Evolutionary conservation across 2,797 vertebrate genomes (phyloP).

Genomic region (Notolabrus celidotus): DNA sequence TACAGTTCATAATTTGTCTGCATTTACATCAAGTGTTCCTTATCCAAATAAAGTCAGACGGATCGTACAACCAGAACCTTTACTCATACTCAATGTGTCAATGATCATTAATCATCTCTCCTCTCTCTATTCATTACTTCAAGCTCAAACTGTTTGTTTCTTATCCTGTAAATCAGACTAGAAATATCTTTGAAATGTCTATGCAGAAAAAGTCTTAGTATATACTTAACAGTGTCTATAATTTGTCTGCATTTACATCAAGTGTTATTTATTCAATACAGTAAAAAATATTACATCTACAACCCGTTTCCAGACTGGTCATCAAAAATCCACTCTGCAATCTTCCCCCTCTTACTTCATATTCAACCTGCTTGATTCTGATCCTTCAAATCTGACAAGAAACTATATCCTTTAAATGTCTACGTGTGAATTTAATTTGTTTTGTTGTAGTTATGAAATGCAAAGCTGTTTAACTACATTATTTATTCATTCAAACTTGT

Average conservation of each 20-base stretch:
- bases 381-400: neutral
- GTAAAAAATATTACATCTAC: neutral
- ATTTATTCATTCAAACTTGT: too few species aligned
- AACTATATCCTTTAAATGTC: neutral
- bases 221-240: too few species aligned
- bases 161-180: neutral
- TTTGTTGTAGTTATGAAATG: too few species aligned
- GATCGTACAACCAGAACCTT: neutral
- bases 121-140: neutral
- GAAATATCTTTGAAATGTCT: neutral
- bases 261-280: slow-evolving; percentile 45
- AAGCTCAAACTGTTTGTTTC: neutral
- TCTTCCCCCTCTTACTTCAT: neutral
- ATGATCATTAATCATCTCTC: neutral
- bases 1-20: slow-evolving; percentile 46
- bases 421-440: too few species aligned
- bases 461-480: too few species aligned
- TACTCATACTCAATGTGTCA: neutral
- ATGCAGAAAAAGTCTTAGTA: too few species aligned
- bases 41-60: slow-evolving; percentile 34
- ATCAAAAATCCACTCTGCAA: too few species aligned
- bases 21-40: slow-evolving; percentile 60
- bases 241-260: slow-evolving; percentile 64
- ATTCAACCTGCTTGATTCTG: neutral
- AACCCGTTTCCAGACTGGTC: neutral